Conservation (phyloP, 2,888 invertebrate genomes). For the Himalopsyche japonica region DNA sequence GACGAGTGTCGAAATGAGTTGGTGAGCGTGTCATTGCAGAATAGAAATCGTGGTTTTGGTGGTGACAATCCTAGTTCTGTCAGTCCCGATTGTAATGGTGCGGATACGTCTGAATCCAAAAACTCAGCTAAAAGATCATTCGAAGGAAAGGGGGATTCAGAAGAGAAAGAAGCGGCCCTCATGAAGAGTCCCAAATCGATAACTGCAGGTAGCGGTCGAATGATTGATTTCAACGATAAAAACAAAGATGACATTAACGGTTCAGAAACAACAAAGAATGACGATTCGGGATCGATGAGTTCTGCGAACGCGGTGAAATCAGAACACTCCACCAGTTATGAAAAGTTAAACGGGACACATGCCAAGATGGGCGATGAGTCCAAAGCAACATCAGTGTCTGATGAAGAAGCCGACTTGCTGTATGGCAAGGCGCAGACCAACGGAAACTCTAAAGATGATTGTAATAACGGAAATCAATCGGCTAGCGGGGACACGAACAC, state of each 20-base stretch:
- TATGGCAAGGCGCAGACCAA: constrained; percentile 7
- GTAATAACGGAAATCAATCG: constrained; percentile 11
- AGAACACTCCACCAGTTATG: constrained; percentile 35
- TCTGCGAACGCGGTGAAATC: constrained; percentile 29
- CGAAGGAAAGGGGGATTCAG: constrained; percentile 9
- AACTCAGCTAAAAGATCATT: background rate
- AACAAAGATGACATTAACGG: constrained; percentile 5
- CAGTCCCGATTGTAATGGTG: constrained; percentile 9
- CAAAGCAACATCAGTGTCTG: constrained; percentile 34
- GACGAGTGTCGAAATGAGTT: constrained; percentile 34
- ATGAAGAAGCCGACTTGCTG: constrained; percentile 32
- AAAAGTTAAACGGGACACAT: constrained; percentile 35
- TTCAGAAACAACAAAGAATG: constrained; percentile 4
- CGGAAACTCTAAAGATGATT: constrained; percentile 7
- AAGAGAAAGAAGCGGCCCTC: background rate
- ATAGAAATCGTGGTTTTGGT: background rate
- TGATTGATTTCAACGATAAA: constrained; percentile 26
- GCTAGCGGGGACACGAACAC: constrained; percentile 31
- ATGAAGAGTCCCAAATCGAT: constrained; percentile 26
- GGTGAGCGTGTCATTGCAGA: constrained; percentile 23
- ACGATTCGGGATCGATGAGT: constrained; percentile 26
- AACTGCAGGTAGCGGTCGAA: constrained; percentile 22
- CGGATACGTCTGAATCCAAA: background rate
- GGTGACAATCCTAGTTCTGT: background rate
- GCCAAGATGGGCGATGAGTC: constrained; percentile 36